Evolutionary conservation across 2,797 vertebrate genomes (phyloP), one percentile per base, ranked within the genome.

Genomic region (Myripristis murdjan): DNA sequence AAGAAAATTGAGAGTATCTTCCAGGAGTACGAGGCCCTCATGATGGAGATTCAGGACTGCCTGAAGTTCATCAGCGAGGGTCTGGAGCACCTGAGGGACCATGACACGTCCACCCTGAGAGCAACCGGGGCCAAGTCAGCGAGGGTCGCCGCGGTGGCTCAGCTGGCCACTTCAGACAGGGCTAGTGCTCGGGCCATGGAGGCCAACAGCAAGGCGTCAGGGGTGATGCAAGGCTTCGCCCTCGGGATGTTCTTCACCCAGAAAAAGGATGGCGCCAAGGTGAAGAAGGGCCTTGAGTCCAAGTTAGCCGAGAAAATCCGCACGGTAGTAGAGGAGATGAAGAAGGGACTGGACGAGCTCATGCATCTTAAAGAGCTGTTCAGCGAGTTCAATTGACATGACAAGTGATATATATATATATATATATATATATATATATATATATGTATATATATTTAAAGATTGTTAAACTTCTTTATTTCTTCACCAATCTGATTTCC

Each of bases 221-320:
- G 77, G 22, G 0, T 79, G 9, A 72, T 91, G 7, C 0, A 72
- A 7, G 87, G 82, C 12, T 84, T 89, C 1, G 49, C 68, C 2
- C 14, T 78, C 0, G 69, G 77, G 23, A 70, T 90, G 60, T 82
- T 46, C 68, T 87, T 75, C 0, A 70, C 8, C 1, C 6, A 75
- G 5, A 43, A 8, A 2, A 80, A 86, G 47, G 0, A 83, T 9
- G 64, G 41, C 0, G n/a, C 33, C n/a, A 76, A 69, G 18, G 16
- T 83, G 28, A 89, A 88, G 62, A 87, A 75, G 33, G 71, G 47
- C 14, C 41, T 84, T n/a, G 56, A 52, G 54, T 88, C 76, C 0
- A 64, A 77, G 53, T 57, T 86, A n/a, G 82, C 74, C 0, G 23
- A 2, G 3, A 72, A 84, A 23, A 73, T 90, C 44, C 47, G 16